Conservation (phyloP, 2,888 invertebrate genomes). For the Apodemia hepburni region DNA sequence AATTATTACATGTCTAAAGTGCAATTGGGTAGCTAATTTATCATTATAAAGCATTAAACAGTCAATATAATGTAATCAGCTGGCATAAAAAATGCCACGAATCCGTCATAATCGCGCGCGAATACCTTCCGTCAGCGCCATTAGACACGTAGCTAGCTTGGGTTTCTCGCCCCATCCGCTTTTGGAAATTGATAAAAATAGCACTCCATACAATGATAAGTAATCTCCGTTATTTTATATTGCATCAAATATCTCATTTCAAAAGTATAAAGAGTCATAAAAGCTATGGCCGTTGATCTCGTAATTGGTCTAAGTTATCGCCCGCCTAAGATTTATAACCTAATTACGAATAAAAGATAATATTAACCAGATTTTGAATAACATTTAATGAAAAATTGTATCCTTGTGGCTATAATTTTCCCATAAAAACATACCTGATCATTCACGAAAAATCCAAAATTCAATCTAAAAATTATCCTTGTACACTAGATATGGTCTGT, state of each 20-base stretch:
- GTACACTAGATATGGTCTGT: conserved; percentile 47
- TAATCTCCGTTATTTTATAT: conserved; percentile 34
- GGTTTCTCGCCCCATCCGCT: conserved; percentile 71
- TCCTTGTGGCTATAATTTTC: conserved; percentile 38
- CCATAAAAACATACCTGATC: conserved; percentile 63
- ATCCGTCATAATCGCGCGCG: conserved; percentile 79
- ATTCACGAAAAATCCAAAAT: conserved; percentile 70
- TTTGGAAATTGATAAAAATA: conserved; percentile 77
- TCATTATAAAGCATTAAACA: conserved; percentile 42
- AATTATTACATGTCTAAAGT: conserved; percentile 39
- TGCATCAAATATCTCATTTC: conserved; percentile 15
- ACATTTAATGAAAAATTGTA: conserved; percentile 35
- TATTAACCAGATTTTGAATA: conserved; percentile 31
- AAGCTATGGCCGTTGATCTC: conserved; percentile 50
- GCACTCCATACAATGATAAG: conserved; percentile 47
- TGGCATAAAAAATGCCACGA: conserved; percentile 77
- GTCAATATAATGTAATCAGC: conserved; percentile 55
- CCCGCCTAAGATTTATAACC: conserved; percentile 72
- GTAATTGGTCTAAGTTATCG: conserved; percentile 72
- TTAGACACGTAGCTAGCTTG: conserved; percentile 80
- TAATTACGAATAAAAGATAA: conserved; percentile 53
- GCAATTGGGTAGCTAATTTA: conserved; percentile 47
- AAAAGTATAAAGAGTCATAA: conserved; percentile 27
- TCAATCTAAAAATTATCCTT: conserved; percentile 41
- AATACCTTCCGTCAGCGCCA: conserved; percentile 78